phyloP scores from a whole-genome alignment of 2,797 vertebrate genomes.

The Varecia variegata region DNA sequence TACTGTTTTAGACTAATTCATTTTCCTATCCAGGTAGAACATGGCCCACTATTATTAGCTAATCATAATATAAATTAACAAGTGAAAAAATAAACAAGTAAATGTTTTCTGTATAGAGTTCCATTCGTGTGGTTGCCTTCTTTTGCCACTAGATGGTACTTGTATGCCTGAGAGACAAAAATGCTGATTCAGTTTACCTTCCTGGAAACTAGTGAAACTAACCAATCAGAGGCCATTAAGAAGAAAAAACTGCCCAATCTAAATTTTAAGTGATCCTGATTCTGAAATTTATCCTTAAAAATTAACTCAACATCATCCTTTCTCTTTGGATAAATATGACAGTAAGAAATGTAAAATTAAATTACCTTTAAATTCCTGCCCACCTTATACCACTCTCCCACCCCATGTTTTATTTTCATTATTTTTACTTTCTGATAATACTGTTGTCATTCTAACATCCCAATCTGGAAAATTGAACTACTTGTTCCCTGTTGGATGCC shows the following conservation, averaged over 20 bases:
- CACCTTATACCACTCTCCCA: not conserved
- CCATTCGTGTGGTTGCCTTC: not conserved
- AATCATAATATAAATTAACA: not conserved
- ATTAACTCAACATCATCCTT: not conserved
- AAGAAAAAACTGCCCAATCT: not conserved
- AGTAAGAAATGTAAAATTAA: not conserved
- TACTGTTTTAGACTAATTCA: not conserved
- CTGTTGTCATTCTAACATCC: not conserved
- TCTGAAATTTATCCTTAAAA: not conserved
- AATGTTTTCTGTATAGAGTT: not conserved
- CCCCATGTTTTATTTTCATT: not conserved
- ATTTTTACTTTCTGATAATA: not conserved
- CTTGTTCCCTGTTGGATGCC: not conserved
- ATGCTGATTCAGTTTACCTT: not conserved
- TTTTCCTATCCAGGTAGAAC: not conserved
- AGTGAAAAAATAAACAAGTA: not conserved
- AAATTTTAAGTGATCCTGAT: not conserved
- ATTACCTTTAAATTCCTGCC: not conserved
- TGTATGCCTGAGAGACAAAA: constrained; percentile 33
- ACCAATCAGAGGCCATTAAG: not conserved
- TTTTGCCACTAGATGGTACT: constrained; percentile 63
- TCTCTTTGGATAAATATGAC: not conserved
- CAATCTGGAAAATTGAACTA: not conserved
- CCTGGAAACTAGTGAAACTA: not conserved
- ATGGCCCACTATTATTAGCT: not conserved